Evolutionary conservation across 1,140 invertebrate genomes (phyloP), one percentile per base, ranked within the genome.

Genomic region (Penaeus japonicus): DNA sequence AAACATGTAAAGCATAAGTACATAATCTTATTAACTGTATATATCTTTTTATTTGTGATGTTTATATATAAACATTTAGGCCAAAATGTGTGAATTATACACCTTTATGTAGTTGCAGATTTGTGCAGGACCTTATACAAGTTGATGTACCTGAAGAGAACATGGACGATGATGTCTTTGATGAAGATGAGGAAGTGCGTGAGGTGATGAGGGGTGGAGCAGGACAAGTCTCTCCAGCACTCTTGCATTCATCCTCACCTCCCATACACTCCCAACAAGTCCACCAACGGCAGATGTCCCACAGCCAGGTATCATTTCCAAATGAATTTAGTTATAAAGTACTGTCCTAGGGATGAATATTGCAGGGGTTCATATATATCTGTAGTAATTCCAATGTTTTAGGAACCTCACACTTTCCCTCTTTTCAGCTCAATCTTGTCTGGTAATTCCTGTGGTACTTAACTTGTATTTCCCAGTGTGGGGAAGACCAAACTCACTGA

Each of bases 101-200:
- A n/a, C 47, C 27, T 57, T 24, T 57, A 47, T 54, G 4, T 70
- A 55, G n/a, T 30, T 53, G 62, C 85, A 87, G 59, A 54, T 59
- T 55, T 22, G 79, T 87, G 20, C 78, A 87, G 47, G 18, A 82
- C 22, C 79, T 87, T 24, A 65, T 87, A 54, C 39, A 35, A 57
- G 62, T 87, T 4, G 85, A 87, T 22, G 47, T 7, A 47, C 73
- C 85, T 24, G 85, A 87, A 73, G 85, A 87, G 59, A 73, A 55
- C n/a, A 87, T 87, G 85, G 85, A 81, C 35, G 85, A 87, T 73
- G 85, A 87, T 57, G 85, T 87, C 1, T 87, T 87, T 73, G 57
- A 47, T 75, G 85, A 87, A 27, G 85, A 87, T 54, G 55, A 87
- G 22, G 85, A 87, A 30, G 85, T 87, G 3, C 75, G 79, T 55